Evolutionary conservation across 30 jellyfish, hydroid and myxozoan genomes (phyloP), one percentile per base, ranked within the genome.

Genomic region (Chrysaora quinquecirrha): DNA sequence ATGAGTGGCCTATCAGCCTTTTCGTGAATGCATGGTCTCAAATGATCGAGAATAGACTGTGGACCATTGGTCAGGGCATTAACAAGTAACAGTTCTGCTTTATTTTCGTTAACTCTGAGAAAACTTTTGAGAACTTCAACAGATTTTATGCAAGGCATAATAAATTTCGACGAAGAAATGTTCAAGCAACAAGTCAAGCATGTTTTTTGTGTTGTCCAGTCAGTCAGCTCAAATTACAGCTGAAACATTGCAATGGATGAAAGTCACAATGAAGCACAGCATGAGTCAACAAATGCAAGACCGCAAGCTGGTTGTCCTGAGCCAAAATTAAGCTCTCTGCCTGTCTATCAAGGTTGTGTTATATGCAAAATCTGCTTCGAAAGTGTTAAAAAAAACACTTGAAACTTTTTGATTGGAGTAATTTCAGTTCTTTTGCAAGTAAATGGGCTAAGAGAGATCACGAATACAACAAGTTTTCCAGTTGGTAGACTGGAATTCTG

Each of bases 391-490:
- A 58, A 20, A 58, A 58, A 58, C 71, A 58, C 23, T 58, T 58
- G 30, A 58, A 58, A 58, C 71, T 58, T 7, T 58, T 27, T 19
- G 71, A 58, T 27, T 58, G 33, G 71, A 58, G 71, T 3, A 58
- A 58, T 58, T 58, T 58, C 71, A 27, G 20, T 19, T 3, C 7
- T 58, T 58, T 58, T 58, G 71, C 71, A 58, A 3, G 20, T 3
- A 58, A 19, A 58, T 58, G 71, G 71, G 71, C 71, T 27, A 58
- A 58, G 71, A 58, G 16, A 58, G 30, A n/a, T 58, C 71, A 58
- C 10, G 20, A 58, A 27, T 58, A 3, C 71, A 58, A 58, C 7
- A n/a, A 58, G 33, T 58, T 58, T 58, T 58, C 23, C 71, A 58
- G 19, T 3, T 58, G 71, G 71, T 58, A 19, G 71, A 58, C 71